Conservation (phyloP, 2,888 invertebrate genomes). For the Crematogaster levior region DNA sequence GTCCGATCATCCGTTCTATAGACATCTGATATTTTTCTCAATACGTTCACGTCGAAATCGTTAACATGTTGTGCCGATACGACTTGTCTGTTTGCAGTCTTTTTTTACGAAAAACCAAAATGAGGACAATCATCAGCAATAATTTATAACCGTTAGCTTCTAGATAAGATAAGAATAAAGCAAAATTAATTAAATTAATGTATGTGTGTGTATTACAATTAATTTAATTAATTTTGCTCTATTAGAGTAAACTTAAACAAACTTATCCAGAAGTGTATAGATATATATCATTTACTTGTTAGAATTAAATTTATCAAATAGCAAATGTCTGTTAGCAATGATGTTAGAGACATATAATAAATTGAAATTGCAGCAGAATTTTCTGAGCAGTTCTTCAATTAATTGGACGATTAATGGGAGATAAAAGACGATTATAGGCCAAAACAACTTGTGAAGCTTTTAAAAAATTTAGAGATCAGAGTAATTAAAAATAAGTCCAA, state of each 20-base stretch:
- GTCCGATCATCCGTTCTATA: slow-evolving; percentile 28
- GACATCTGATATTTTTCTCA: slow-evolving; percentile 44
- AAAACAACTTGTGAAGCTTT: not conserved
- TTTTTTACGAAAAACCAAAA: not conserved
- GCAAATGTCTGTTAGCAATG: not conserved
- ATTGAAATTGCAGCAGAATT: not conserved
- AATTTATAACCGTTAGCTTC: not conserved
- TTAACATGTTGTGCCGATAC: slow-evolving; percentile 4
- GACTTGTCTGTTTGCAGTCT: slow-evolving; percentile 28
- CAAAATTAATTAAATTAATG: too few species aligned
- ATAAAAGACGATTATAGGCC: not conserved
- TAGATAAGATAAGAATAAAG: too few species aligned
- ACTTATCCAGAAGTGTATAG: not conserved
- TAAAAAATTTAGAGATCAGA: slow-evolving; percentile 60
- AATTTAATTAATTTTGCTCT: not conserved
- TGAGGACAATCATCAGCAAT: not conserved
- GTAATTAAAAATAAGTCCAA: slow-evolving; percentile 25
- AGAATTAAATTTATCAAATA: not conserved
- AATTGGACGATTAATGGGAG: not conserved
- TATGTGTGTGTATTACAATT: too few species aligned
- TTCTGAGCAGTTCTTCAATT: not conserved
- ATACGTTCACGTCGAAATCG: slow-evolving; percentile 12
- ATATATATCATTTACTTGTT: not conserved
- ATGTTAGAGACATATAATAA: not conserved
- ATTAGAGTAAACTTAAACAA: not conserved